Evolutionary conservation across 2,888 invertebrate species (phyloP).

Genomic region (Strigamia crassipes): DNA sequence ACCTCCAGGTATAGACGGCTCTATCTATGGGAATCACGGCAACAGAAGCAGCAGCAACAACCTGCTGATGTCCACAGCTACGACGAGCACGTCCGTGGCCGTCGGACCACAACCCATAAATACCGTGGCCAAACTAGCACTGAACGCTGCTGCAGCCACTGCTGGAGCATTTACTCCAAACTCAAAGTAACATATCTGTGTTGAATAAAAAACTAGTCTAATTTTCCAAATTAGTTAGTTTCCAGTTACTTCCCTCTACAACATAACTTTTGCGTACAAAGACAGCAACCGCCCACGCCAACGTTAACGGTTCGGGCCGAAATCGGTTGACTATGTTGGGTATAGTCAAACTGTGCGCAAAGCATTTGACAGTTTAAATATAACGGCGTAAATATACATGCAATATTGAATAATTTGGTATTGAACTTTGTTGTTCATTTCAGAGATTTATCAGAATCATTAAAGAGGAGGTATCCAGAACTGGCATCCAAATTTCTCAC

Average conservation of each 20-base stretch:
- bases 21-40: constrained; percentile 52
- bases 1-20: constrained; percentile 51
- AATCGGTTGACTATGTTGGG: too few species aligned
- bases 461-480: background rate
- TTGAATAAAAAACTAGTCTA: too few species aligned
- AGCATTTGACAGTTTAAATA: too few species aligned
- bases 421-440: background rate
- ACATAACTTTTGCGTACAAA: too few species aligned
- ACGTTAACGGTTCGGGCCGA: constrained; percentile 64
- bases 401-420: background rate
- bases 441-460: background rate
- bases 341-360: too few species aligned
- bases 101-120: constrained; percentile 88
- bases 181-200: too few species aligned
- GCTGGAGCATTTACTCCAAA: too few species aligned
- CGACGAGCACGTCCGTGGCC: constrained; percentile 67
- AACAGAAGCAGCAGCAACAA: constrained; percentile 59
- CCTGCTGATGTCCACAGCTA: constrained; percentile 63
- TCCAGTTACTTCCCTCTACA: too few species aligned
- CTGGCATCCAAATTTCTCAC: background rate
- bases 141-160: constrained; percentile 57
- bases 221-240: too few species aligned
- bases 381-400: background rate
- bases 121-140: constrained; percentile 65
- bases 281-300: constrained; percentile 57